These are phyloP conservation scores for Tachycineta bicolor DNA, from an alignment of 2,113 vertebrate species.

Conservation along the genomic window DNA sequence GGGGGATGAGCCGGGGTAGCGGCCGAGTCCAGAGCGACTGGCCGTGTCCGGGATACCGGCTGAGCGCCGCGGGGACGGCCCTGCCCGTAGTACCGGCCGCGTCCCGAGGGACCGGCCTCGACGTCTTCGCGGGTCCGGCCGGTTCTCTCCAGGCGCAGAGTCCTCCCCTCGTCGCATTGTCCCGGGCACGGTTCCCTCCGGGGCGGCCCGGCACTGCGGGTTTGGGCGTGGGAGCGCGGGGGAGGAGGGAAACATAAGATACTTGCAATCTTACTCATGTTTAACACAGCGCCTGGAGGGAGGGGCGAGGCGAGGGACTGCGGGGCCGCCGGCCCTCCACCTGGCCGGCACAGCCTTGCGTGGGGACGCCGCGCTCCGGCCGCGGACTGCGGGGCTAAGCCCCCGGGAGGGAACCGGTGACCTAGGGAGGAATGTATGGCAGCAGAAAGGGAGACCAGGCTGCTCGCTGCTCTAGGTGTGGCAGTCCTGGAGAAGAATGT, in stretches of 20 bases:
- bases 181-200: background rate
- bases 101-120: background rate
- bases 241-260: background rate
- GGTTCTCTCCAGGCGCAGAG: background rate
- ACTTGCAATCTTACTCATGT: background rate
- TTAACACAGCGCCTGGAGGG: background rate
- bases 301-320: background rate
- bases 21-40: background rate
- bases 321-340: background rate
- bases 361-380: background rate
- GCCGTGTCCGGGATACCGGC: background rate
- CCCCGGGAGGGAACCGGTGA: accelerated
- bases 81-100: background rate
- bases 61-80: background rate
- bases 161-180: background rate
- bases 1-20: background rate
- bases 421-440: background rate
- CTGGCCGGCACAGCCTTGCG: background rate
- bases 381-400: background rate
- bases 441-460: background rate
- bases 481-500: background rate
- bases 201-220: background rate
- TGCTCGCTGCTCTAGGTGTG: background rate
- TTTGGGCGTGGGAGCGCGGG: background rate
- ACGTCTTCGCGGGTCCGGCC: background rate